phyloP scores from a whole-genome alignment of 2,797 vertebrate species.

The Pygocentrus nattereri region DNA sequence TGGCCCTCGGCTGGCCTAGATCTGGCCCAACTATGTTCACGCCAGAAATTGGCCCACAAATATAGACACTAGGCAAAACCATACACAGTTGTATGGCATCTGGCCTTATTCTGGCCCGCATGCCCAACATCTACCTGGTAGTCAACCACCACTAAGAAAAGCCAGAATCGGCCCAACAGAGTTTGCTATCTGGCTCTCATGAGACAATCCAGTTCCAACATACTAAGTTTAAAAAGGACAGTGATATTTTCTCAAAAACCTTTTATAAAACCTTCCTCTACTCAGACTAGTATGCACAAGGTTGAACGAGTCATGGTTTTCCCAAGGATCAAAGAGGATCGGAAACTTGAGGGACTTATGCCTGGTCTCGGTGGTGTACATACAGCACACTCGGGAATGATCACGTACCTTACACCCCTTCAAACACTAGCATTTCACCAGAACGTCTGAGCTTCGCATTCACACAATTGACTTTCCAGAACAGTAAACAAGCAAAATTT shows the following conservation, averaged over 20 bases:
- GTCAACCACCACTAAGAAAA: no score
- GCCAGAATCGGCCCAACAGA: no score
- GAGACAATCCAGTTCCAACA: neutral
- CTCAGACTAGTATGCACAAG: slow-evolving; percentile 20
- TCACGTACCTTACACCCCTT: slow-evolving; percentile 54
- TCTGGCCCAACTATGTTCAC: no score
- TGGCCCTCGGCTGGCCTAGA: no score
- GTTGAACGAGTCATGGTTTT: slow-evolving; percentile 58
- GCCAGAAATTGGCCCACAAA: no score
- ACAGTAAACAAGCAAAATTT: slow-evolving; percentile 41
- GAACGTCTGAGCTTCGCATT: slow-evolving; percentile 30
- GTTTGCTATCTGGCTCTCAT: no score
- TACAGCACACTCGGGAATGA: slow-evolving; percentile 60
- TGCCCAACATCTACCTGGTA: no score
- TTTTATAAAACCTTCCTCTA: slow-evolving; percentile 8
- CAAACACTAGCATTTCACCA: slow-evolving; percentile 52
- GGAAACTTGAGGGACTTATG: slow-evolving; percentile 47
- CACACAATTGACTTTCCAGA: slow-evolving; percentile 38
- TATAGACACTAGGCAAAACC: no score
- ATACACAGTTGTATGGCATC: no score
- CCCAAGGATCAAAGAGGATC: slow-evolving; percentile 59
- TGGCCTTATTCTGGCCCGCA: no score
- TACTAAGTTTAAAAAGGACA: neutral
- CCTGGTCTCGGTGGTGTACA: slow-evolving; percentile 34
- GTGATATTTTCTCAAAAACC: neutral